phyloP scores from a whole-genome alignment of 2,113 vertebrate genomes.

The Psilopsiagon aurifrons region DNA sequence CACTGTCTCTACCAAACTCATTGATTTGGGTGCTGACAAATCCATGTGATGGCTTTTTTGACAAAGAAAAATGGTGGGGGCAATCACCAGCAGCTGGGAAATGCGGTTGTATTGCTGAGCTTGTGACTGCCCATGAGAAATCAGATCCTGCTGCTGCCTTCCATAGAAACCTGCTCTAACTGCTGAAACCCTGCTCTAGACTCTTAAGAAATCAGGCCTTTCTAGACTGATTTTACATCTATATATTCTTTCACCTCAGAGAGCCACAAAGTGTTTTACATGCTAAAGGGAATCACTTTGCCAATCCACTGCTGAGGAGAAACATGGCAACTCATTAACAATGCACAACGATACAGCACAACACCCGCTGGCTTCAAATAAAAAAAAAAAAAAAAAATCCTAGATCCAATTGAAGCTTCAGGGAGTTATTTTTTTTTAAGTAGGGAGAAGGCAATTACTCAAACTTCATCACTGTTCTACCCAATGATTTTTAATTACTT shows the following conservation, averaged over 20 bases:
- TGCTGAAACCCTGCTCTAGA: background rate
- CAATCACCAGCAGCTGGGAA: background rate
- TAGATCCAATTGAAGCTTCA: conserved; percentile 4
- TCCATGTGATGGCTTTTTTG: background rate
- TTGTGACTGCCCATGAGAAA: background rate
- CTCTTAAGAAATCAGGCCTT: background rate
- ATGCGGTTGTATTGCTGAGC: background rate
- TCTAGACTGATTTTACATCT: background rate
- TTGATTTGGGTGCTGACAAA: background rate
- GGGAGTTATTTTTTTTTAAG: conserved; percentile 54
- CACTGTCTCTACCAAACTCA: background rate
- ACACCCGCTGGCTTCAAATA: conserved; percentile 33
- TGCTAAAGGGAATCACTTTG: background rate
- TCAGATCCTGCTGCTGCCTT: background rate
- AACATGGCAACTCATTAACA: background rate
- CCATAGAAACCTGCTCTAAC: background rate
- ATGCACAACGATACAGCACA: background rate
- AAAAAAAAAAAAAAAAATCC: background rate
- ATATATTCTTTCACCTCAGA: background rate
- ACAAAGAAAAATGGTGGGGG: background rate
- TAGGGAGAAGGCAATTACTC: conserved; percentile 50
- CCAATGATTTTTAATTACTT: conserved; percentile 64
- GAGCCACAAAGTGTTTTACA: background rate
- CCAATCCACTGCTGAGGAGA: background rate
- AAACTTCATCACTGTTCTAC: conserved; percentile 58